These are phyloP conservation scores for Miniopterus natalensis DNA, from an alignment of 2,113 vertebrate species.

Conservation along the genomic window DNA sequence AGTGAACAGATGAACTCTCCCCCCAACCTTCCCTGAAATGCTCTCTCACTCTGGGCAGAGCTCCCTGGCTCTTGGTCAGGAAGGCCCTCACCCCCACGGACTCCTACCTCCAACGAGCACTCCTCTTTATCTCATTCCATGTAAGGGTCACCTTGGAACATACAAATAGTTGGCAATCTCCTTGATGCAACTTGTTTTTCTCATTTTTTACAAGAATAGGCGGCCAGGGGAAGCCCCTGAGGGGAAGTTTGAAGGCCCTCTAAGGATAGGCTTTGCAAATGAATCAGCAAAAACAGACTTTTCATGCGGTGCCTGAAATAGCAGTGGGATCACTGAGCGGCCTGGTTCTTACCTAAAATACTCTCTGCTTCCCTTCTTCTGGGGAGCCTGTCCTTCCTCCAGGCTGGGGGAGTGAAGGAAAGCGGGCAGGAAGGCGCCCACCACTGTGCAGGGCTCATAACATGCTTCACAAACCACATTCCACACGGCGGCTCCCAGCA, in stretches of 20 bases:
- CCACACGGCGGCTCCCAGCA: neutral
- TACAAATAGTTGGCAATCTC: constrained; percentile 64
- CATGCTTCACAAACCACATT: neutral
- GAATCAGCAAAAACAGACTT: constrained; percentile 41
- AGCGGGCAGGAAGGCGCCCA: neutral
- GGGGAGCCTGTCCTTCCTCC: neutral
- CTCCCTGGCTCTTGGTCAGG: neutral
- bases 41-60: neutral
- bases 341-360: neutral
- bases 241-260: constrained; percentile 49
- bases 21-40: neutral
- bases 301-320: neutral
- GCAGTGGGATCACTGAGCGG: neutral
- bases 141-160: constrained; percentile 38
- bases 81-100: neutral
- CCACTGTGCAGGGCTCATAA: fast-evolving
- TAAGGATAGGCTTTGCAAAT: constrained; percentile 6
- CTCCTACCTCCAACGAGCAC: neutral
- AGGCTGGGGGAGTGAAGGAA: neutral
- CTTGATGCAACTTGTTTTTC: constrained; percentile 61
- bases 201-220: constrained; percentile 32
- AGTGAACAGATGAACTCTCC: neutral
- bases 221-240: constrained; percentile 42
- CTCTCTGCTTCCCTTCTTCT: neutral
- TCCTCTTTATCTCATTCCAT: neutral